These are phyloP conservation scores for Oriolus oriolus DNA, from an alignment of 2,113 vertebrate species.

Conservation along the genomic window DNA sequence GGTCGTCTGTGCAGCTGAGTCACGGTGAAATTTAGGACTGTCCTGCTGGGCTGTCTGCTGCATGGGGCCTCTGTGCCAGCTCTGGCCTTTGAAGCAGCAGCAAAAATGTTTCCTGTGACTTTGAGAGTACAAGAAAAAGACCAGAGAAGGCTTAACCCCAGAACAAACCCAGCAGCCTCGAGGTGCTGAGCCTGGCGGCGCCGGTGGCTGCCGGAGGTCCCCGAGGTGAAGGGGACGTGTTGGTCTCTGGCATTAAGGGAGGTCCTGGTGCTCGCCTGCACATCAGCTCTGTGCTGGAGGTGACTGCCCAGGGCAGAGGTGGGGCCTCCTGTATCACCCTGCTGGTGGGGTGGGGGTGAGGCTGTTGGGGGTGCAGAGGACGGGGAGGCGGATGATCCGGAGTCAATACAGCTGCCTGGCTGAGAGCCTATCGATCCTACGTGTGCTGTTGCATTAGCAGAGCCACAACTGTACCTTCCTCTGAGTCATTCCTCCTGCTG, in stretches of 20 bases:
- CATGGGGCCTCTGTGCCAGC: background rate
- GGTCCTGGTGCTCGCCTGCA: fast-evolving
- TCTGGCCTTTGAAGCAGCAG: background rate
- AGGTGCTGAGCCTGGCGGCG: background rate
- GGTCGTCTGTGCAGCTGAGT: background rate
- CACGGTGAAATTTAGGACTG: background rate
- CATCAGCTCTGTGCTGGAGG: background rate
- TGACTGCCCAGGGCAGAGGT: background rate
- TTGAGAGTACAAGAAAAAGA: background rate
- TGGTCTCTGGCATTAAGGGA: background rate
- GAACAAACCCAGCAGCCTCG: background rate
- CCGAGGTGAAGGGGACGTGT: fast-evolving
- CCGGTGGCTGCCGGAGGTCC: background rate
- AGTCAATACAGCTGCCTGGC: background rate
- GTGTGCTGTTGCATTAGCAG: background rate
- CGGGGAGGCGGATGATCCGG: fast-evolving
- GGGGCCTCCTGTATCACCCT: background rate
- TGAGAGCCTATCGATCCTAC: background rate
- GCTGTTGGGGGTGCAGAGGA: background rate
- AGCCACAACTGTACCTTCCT: background rate
- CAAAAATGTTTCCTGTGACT: background rate
- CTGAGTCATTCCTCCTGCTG: background rate
- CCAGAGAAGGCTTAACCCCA: background rate
- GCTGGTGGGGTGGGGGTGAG: fast-evolving
- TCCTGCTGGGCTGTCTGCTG: background rate